These are phyloP conservation scores for Gobiocypris rarus DNA, from an alignment of 2,113 vertebrate genomes.

Conservation along the genomic window DNA sequence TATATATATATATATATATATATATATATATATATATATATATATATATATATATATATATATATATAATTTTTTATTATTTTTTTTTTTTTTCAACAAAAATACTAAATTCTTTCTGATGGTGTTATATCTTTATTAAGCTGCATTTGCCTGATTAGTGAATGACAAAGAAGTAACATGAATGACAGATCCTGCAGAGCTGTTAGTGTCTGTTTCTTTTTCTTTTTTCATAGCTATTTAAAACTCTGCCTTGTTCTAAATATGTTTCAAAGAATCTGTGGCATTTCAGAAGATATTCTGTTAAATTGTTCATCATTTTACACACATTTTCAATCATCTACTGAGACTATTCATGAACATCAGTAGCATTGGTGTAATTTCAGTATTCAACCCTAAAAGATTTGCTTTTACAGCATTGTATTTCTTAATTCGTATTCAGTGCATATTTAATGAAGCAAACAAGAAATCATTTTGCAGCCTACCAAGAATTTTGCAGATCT, in stretches of 20 bases:
- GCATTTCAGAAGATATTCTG: not conserved
- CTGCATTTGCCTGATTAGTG: not conserved
- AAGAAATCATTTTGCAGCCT: not conserved
- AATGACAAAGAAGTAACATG: not conserved
- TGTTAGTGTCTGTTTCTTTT: not conserved
- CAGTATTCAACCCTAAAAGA: not conserved
- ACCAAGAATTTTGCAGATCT: not conserved
- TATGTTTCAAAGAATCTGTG: not conserved
- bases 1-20: no score
- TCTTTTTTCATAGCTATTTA: not conserved
- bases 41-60: no score
- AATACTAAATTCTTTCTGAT: not conserved
- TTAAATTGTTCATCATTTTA: not conserved
- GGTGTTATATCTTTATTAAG: not conserved
- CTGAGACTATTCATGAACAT: not conserved
- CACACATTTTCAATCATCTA: not conserved
- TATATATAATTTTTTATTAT: no score
- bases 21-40: no score
- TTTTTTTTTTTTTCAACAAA: no score
- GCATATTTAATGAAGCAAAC: not conserved
- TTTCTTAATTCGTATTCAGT: not conserved
- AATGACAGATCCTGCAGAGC: not conserved
- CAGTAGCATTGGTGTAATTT: not conserved
- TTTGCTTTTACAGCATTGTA: not conserved
- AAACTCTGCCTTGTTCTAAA: slow-evolving; percentile 5